These are phyloP conservation scores for Cephonodes hylas DNA, from an alignment of 2,888 invertebrate species.

Conservation along the genomic window DNA sequence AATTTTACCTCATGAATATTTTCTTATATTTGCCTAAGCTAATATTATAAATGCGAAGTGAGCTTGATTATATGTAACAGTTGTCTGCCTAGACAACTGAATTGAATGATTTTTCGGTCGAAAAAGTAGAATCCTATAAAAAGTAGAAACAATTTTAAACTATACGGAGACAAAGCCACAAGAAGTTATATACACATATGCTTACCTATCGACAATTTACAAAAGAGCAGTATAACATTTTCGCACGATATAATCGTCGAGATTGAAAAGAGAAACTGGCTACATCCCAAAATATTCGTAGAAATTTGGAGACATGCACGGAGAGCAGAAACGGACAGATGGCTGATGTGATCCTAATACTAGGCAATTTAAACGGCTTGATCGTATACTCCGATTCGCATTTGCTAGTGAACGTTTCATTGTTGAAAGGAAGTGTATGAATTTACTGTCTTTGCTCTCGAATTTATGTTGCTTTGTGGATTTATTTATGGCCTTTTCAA, in stretches of 20 bases:
- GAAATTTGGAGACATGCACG: neutral
- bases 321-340: neutral
- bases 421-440: neutral
- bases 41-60: too few species aligned
- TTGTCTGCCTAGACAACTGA: too few species aligned
- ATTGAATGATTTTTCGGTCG: too few species aligned
- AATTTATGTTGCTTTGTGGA: neutral
- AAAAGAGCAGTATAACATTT: neutral
- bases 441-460: neutral
- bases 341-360: conserved; percentile 7
- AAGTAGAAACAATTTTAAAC: too few species aligned
- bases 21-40: too few species aligned
- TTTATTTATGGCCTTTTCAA: too few species aligned
- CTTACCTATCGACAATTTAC: too few species aligned
- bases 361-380: conserved; percentile 4
- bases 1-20: too few species aligned
- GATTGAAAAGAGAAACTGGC: neutral
- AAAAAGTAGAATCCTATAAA: too few species aligned
- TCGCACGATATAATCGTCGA: neutral
- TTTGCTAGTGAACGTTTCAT: neutral
- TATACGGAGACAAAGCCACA: too few species aligned
- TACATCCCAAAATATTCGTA: neutral
- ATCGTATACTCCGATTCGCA: neutral
- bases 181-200: too few species aligned
- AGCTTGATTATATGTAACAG: too few species aligned